Percentiles rank a stretch among this genome's conserved stretches.
Conservation (phyloP, 2,113 vertebrate species). For the Elephantulus edwardii region DNA sequence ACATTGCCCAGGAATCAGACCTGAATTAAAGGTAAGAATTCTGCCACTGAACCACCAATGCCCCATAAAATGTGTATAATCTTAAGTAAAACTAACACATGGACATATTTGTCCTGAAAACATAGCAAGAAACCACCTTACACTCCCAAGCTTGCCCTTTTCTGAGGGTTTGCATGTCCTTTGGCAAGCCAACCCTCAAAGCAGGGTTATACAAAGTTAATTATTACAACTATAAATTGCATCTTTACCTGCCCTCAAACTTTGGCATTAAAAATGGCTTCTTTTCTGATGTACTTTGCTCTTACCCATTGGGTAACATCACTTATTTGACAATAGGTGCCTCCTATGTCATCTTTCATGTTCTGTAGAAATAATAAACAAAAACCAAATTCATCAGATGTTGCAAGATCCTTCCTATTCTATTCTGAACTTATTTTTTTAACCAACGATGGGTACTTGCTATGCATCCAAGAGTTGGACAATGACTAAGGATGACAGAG, state of each 20-base stretch:
- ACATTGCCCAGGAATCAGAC: not conserved
- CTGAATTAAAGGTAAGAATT: not conserved
- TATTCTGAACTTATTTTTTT: not conserved
- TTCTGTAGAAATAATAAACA: slow-evolving; percentile 12
- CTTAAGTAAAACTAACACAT: not conserved
- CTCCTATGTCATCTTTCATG: not conserved
- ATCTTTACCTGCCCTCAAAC: not conserved
- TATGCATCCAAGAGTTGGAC: too few relatives aligned
- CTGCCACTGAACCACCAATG: not conserved
- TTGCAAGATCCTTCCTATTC: not conserved
- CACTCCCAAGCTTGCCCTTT: not conserved
- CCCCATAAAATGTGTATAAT: not conserved
- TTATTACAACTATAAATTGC: not conserved
- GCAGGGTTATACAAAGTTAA: not conserved
- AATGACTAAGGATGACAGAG: too few relatives aligned
- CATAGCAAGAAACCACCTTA: not conserved
- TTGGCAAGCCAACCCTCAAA: not conserved
- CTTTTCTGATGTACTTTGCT: not conserved
- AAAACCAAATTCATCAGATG: not conserved
- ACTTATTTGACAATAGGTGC: not conserved
- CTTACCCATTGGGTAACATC: not conserved
- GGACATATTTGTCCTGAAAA: not conserved
- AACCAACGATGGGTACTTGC: too few relatives aligned
- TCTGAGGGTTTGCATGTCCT: not conserved
- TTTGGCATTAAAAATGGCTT: not conserved